phyloP scores from a whole-genome alignment of 2,113 vertebrate genomes.

The Lepus timidus region DNA sequence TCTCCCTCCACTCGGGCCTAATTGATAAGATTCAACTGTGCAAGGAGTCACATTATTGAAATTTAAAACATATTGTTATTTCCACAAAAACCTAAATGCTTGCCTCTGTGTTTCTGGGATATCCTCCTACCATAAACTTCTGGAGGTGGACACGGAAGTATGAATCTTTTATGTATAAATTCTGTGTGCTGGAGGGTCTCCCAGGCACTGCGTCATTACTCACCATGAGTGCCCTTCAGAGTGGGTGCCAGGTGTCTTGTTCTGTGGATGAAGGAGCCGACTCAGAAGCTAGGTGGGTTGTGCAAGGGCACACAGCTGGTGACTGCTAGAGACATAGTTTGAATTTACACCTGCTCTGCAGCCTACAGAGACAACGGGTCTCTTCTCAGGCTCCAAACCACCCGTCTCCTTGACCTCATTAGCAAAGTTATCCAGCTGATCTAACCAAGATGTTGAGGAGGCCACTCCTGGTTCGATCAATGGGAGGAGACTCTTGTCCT shows the following conservation, averaged over 20 bases:
- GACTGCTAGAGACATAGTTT: background rate
- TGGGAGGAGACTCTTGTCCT: background rate
- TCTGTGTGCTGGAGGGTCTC: background rate
- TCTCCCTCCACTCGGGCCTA: constrained; percentile 4
- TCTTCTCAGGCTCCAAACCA: no score
- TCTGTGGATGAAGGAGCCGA: background rate
- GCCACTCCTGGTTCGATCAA: background rate
- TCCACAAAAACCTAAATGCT: background rate
- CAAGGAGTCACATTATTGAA: background rate
- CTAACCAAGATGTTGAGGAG: background rate
- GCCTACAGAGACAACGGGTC: background rate
- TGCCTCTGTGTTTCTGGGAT: background rate
- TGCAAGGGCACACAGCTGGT: no score
- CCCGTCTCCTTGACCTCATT: no score
- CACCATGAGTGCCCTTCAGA: background rate
- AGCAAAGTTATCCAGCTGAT: no score
- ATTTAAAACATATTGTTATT: constrained; percentile 7
- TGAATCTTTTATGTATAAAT: background rate
- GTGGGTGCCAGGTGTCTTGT: background rate
- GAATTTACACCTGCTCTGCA: background rate
- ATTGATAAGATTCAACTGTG: constrained; percentile 30
- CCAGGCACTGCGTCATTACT: no score
- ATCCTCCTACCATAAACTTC: background rate
- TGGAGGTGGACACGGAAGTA: background rate
- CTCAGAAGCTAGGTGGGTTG: background rate